Base-by-base conservation (phyloP, 2,797 vertebrate genomes). In the Crypturellus tataupa region DNA sequence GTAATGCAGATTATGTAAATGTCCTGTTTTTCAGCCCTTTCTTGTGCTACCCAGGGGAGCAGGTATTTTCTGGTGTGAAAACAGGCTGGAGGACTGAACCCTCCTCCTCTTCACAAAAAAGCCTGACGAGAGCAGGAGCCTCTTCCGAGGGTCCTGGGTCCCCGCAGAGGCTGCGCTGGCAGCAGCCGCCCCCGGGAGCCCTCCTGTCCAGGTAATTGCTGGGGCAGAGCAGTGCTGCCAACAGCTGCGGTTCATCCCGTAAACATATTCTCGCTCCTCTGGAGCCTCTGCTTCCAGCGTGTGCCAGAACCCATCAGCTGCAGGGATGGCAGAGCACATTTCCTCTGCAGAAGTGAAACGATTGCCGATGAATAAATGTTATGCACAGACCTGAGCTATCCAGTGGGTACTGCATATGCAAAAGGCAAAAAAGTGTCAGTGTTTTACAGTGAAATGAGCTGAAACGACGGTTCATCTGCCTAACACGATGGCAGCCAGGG, bases 241-340 rank as follows among this genome's bases (percentile, higher is more conserved):
- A 89, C 96, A 96, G 91, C 94, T 95, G 95, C 58, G 85, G 40
- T 58, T 95, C 89, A 83, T 87, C 83, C 92, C 78, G 23, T 37
- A 73, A 93, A 85, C 94, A 90, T 80, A 91, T 92, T 94, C 88
- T 87, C 55, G 55, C 75, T 95, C 68, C 85, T 90, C 76, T 77
- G 94, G 92, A 95, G 31, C 82, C 76, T 72, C 80, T 8, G 82
- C 56, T 81, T 87, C 94, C 73, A 40, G 60, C 85, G 81, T 78
- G 9, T 81, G 94, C 94, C 96, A 96, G 89, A 70, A 73, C 91
- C 62, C 31, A 80, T 93, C 94, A 96, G 93, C 91, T 91, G 80
- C 77, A 87, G 92, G 80, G 91, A 18, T 5, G 65, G 87, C 16
- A 65, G 62, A 93, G 87, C 89, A 67, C 59, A 79, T 91, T 95